Base-by-base conservation (phyloP, 2,113 vertebrate genomes). In the Oostethus manadensis region DNA sequence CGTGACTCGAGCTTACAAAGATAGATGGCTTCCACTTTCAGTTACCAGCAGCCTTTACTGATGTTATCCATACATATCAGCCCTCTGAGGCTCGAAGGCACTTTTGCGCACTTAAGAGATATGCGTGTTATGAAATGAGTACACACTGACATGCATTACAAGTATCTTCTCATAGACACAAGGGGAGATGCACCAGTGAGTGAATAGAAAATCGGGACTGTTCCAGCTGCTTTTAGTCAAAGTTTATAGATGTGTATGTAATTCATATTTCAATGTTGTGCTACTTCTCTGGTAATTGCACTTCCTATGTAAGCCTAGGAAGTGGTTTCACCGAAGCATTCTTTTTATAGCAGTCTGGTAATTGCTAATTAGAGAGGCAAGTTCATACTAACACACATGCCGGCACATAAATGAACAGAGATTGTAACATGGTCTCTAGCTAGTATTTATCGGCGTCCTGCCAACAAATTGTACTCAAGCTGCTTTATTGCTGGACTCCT, bases 221-320 rank as follows among this genome's bases (percentile, higher is more conserved):
- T 54, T 49, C 54, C 60, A 61, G 26, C 64, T 68, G 64, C 42
- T 38, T 46, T 57, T 20, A 40, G 26, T 58, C 64, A 59, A 64
- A 26, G 76, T 79, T 77, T 57, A 35, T 69, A 66, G 74, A 70
- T 48, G 51, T 6, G 17, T 62, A 8, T 69, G 67, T 82, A 67
- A 80, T 83, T 84, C 83, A 82, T 79, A 86, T 82, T 81, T 85
- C 80, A 78, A 85, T 79, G 71, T 78, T 83, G 67, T 81, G 71
- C 65, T 71, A 66, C 64, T 65, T 68, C 67, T 69, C 74, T 81
- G 54, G 65, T 85, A 84, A 84, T 82, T 84, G 73, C 73, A 78
- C 57, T 84, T 84, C 72, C 75, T 79, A 68, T n/a, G 78, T 74
- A 80, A 69, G 73, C 75, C 69, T 78, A 78, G 71, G 47, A 83